Evolutionary conservation across 2,888 invertebrate genomes (phyloP).

Genomic region (Plagiodera versicolora): DNA sequence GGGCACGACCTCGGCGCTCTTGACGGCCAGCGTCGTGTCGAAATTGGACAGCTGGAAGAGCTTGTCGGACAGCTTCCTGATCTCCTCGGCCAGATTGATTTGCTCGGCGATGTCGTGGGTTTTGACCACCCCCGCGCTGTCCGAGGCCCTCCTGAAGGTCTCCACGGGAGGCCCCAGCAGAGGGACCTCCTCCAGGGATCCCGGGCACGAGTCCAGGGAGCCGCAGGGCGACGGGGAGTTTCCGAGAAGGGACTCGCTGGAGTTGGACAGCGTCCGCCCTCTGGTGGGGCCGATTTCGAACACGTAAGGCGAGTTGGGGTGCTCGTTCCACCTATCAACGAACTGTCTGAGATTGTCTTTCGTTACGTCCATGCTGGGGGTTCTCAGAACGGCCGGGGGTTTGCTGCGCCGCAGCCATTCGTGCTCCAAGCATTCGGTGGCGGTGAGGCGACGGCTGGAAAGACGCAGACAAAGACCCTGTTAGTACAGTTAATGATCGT

Average conservation of each 20-base stretch:
- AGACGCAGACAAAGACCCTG: conserved; percentile 53
- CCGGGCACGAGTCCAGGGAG: conserved; percentile 70
- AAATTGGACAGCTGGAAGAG: conserved; percentile 69
- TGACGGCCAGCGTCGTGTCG: conserved; percentile 33
- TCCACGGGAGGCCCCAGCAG: conserved; percentile 37
- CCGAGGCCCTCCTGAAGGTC: conserved; percentile 68
- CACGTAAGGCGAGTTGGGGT: conserved; percentile 83
- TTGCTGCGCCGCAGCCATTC: conserved; percentile 72
- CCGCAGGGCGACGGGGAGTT: conserved; percentile 80
- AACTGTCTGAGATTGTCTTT: conserved; percentile 84
- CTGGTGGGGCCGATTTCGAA: conserved; percentile 66
- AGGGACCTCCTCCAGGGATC: conserved; percentile 57
- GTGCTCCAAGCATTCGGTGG: conserved; percentile 82
- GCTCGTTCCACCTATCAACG: conserved; percentile 87
- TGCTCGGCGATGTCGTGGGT: conserved; percentile 64
- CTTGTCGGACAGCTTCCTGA: conserved; percentile 80
- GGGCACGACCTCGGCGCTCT: conserved; percentile 10
- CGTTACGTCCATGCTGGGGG: conserved; percentile 65
- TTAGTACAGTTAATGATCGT: conserved; percentile 34
- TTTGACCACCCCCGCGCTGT: conserved; percentile 69
- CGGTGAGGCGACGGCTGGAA: conserved; percentile 81
- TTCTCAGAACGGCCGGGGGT: conserved; percentile 49
- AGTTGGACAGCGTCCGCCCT: not conserved
- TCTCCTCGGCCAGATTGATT: conserved; percentile 78
- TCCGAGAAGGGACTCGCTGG: conserved; percentile 57